Evolutionary conservation across 2,113 vertebrate genomes (phyloP), one percentile per base, ranked within the genome.

Genomic region (Siphamia tubifer): DNA sequence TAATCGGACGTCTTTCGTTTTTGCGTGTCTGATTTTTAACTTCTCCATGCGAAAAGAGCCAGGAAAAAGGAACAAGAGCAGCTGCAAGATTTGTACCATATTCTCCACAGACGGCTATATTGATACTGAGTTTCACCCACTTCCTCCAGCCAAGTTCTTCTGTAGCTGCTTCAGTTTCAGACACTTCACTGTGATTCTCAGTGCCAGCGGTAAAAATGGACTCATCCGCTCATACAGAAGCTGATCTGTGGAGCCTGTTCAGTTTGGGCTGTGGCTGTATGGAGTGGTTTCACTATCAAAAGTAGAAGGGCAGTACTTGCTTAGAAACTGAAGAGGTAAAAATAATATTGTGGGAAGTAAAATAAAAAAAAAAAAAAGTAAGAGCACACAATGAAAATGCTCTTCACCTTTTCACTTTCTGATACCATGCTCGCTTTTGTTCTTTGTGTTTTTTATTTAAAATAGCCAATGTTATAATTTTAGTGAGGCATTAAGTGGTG

Each of bases 91-190:
- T 35, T 0, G 11, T n/a, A 31, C 10, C 38, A 8, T 28, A 43
- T 16, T 28, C 17, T 9, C 11, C 6, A 15, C 17, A 34, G 25
- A 27, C 5, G n/a, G 21, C 16, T 3, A 36, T 39, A 38, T 23
- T 20, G 36, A 20, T 31, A 23, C 43, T 11, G 9, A 0, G 4
- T 32, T 36, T 44, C 25, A 21, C 42, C 34, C 34, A 35, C 19
- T 66, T 47, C 15, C 24, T 55, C 20, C 27, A 28, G 27, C 61
- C 42, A 39, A 49, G 40, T 61, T 48, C 36, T 27, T 52, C 56
- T 3, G 1, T 28, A 17, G 6, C 35, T 13, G 19, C n/a, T 56
- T 20, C 34, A 30, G 60, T 68, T 38, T 38, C 11, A 65, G 62
- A 64, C 47, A 27, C 40, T 48, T 31, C 4, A n/a, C 30, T 31